phyloP scores from a whole-genome alignment of 2,888 invertebrate genomes.

The Euclidia mi region DNA sequence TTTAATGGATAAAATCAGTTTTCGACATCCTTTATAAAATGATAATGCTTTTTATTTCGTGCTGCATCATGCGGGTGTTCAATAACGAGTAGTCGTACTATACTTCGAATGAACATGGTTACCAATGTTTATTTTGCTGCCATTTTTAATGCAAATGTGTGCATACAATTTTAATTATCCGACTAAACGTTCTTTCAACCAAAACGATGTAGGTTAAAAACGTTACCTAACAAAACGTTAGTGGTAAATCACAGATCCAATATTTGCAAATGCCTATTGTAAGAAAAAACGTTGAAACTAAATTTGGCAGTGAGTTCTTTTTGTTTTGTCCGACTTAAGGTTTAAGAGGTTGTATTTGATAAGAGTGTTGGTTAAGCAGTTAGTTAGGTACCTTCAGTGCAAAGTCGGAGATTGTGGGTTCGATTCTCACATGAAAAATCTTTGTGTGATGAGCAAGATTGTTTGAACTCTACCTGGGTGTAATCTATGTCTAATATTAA shows the following conservation, averaged over 20 bases:
- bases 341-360: too few species aligned
- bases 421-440: too few species aligned
- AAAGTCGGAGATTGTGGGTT: too few species aligned
- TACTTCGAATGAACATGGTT: conserved; percentile 53
- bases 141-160: conserved; percentile 67
- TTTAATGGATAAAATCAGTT: too few species aligned
- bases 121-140: conserved; percentile 68
- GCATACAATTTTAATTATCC: conserved; percentile 69
- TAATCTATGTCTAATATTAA: too few species aligned
- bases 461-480: too few species aligned
- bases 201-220: conserved; percentile 26
- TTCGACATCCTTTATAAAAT: too few species aligned
- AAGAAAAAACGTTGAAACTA: conserved; percentile 11
- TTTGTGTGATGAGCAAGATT: too few species aligned
- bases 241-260: conserved; percentile 33
- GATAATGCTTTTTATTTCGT: too few species aligned
- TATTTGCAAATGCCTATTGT: conserved; percentile 33
- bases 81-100: conserved; percentile 51
- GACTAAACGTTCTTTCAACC: conserved; percentile 57
- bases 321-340: too few species aligned
- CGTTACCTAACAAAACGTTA: conserved; percentile 28
- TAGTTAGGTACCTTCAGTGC: too few species aligned
- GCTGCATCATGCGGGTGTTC: conserved; percentile 11
- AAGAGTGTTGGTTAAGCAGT: too few species aligned
- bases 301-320: conserved; percentile 4